Base-by-base conservation (phyloP, 2,888 invertebrate species). In the Apodemia zela region DNA sequence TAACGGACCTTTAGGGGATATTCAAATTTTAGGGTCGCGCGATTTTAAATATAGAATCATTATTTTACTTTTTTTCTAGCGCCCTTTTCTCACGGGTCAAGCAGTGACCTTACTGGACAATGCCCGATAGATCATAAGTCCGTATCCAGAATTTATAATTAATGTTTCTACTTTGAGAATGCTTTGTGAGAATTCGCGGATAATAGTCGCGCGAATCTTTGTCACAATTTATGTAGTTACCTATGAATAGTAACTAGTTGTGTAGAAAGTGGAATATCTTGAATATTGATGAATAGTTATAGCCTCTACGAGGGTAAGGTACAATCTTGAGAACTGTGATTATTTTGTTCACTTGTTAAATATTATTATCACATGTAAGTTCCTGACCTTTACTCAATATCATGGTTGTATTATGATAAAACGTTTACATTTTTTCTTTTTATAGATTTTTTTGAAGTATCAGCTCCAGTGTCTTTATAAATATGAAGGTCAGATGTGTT, bases 1-100 rank as follows among this genome's bases (percentile, higher is more conserved):
- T 85, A 79, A 75, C 75, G 73, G 75, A 80, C 72, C 73, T 74
- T 67, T 73, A 79, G 84, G 86, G 86, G 80, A 85, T 90, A 90
- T 90, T 90, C 88, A 91, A 90, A 91, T 91, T 87, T 85, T 81
- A 84, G 90, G 90, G 89, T 87, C 80, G 82, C 81, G 76, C 77
- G 75, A 81, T 80, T 84, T 82, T 79, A 77, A 82, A 83, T 80
- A 76, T 76, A 66, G 71, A 77, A 76, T 75, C 73, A 75, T 78
- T 78, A 76, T 80, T 80, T 79, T 78, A 71, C 65, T 67, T 67
- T 71, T 80, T 78, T 77, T 75, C 71, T 71, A 68, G 71, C 73
- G 74, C 73, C 74, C 80, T 78, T 83, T 91, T 90, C 91, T 90
- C 91, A 90, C 90, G 91, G 88, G 89, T 89, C 87, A 87, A 87